A percentile compares a stretch with the other conserved stretches of the same genome.
phyloP scores from a whole-genome alignment of 1,140 invertebrate genomes.

The Tribolium castaneum region DNA sequence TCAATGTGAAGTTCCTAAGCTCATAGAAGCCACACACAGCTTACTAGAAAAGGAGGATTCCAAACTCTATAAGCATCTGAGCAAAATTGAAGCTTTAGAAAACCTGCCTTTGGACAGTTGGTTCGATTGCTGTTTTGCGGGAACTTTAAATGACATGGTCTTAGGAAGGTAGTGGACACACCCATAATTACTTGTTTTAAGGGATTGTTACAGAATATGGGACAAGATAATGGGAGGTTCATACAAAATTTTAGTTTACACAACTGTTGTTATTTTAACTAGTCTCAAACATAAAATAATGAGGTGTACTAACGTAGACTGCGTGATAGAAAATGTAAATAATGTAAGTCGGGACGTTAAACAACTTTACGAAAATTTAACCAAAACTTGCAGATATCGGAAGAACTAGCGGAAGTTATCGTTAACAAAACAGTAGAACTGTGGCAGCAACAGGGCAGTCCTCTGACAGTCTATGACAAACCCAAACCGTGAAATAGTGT shows the following conservation, averaged over 20 bases:
- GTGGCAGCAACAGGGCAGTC: conserved; percentile 75
- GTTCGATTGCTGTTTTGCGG: conserved; percentile 85
- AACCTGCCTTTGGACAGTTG: conserved; percentile 76
- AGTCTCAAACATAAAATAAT: conserved; percentile 75
- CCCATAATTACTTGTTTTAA: too few species aligned
- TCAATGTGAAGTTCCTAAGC: conserved; percentile 71
- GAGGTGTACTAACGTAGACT: conserved; percentile 69
- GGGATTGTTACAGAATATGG: conserved; percentile 75
- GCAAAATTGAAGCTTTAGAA: conserved; percentile 69
- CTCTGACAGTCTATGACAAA: conserved; percentile 59
- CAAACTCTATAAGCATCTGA: conserved; percentile 73
- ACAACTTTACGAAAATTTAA: conserved; percentile 4
- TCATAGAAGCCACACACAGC: conserved; percentile 73
- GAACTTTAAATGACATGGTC: conserved; percentile 79
- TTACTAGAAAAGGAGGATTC: conserved; percentile 80
- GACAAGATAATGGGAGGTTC: conserved; percentile 89
- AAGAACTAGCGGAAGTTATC: conserved; percentile 80
- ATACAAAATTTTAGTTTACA: conserved; percentile 82
- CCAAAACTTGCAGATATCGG: conserved; percentile 72
- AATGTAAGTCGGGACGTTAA: conserved; percentile 67
- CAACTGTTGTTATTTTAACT: conserved; percentile 78
- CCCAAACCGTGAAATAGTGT: conserved; percentile 51
- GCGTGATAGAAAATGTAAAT: conserved; percentile 72
- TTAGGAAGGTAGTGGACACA: conserved; percentile 70
- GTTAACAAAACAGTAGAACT: conserved; percentile 83